These are phyloP conservation scores for Onychomys leucogaster DNA, from an alignment of 2,797 vertebrate genomes.

Conservation along the genomic window DNA sequence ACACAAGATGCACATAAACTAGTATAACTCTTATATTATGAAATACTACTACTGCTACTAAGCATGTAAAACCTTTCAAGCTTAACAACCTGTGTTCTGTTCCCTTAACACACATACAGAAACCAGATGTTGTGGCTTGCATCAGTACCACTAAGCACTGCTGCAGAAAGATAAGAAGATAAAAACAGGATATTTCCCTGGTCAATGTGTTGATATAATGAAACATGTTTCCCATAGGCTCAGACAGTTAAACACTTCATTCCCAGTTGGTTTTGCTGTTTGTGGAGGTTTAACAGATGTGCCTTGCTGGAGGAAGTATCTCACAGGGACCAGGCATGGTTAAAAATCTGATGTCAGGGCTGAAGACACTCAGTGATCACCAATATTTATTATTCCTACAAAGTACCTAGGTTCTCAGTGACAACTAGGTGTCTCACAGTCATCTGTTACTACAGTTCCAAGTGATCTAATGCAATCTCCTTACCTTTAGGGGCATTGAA, in stretches of 20 bases:
- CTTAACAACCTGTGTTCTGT: neutral
- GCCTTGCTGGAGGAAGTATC: neutral
- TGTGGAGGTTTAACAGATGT: neutral
- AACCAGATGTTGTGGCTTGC: neutral
- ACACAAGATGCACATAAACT: neutral
- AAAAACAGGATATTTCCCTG: no score
- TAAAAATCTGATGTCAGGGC: neutral
- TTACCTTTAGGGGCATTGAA: no score
- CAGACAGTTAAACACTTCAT: neutral
- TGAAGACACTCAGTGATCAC: neutral
- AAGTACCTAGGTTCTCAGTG: neutral
- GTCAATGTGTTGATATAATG: neutral
- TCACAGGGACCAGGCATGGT: neutral
- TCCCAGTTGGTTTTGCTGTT: neutral
- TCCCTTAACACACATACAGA: neutral
- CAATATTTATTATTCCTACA: neutral
- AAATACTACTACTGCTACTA: neutral
- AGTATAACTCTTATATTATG: neutral
- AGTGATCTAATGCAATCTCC: neutral
- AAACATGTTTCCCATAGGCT: neutral
- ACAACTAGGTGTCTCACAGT: neutral
- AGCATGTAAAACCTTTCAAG: neutral
- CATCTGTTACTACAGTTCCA: neutral
- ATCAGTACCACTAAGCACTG: neutral
- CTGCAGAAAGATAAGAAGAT: neutral